A percentile compares a stretch with the other conserved stretches of the same genome.
Evolutionary conservation across 2,797 vertebrate species (phyloP).

Genomic region (Acrossocheilus wenchowensis): DNA sequence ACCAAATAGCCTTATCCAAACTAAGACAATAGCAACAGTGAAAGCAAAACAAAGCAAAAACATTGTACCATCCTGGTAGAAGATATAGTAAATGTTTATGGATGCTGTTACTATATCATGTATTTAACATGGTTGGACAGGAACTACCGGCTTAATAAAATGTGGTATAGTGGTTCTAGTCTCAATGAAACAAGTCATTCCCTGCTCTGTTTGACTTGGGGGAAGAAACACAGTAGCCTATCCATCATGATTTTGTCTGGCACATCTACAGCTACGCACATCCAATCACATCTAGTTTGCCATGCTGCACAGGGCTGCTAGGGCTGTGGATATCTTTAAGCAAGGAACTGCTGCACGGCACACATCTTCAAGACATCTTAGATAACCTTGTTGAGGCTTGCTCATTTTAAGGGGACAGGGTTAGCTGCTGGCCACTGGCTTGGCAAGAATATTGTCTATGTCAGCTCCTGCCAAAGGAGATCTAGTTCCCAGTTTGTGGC

Average conservation of each 20-base stretch:
- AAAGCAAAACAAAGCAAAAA: background rate
- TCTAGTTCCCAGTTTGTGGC: background rate
- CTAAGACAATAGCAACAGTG: background rate
- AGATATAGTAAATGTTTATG: background rate
- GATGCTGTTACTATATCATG: background rate
- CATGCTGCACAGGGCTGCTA: background rate
- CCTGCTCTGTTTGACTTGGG: conserved; percentile 8
- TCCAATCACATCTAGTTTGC: conserved; percentile 10
- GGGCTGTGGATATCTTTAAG: background rate
- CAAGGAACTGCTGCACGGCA: background rate
- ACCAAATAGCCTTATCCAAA: background rate
- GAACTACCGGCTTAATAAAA: conserved; percentile 6
- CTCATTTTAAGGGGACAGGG: conserved; percentile 2
- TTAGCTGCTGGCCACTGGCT: background rate
- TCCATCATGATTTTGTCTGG: conserved; percentile 20
- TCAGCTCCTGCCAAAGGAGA: conserved; percentile 12
- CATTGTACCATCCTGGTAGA: background rate
- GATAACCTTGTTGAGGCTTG: conserved; percentile 8
- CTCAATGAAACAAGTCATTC: conserved; percentile 13
- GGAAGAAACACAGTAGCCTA: background rate
- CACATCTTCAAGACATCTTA: background rate
- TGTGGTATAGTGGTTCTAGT: conserved; percentile 8
- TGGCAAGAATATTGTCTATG: conserved; percentile 18
- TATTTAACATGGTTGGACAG: background rate
- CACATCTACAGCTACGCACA: conserved; percentile 7